These are phyloP conservation scores for Toxonevra muliebris DNA, from an alignment of 2,888 invertebrate species.

Conservation along the genomic window DNA sequence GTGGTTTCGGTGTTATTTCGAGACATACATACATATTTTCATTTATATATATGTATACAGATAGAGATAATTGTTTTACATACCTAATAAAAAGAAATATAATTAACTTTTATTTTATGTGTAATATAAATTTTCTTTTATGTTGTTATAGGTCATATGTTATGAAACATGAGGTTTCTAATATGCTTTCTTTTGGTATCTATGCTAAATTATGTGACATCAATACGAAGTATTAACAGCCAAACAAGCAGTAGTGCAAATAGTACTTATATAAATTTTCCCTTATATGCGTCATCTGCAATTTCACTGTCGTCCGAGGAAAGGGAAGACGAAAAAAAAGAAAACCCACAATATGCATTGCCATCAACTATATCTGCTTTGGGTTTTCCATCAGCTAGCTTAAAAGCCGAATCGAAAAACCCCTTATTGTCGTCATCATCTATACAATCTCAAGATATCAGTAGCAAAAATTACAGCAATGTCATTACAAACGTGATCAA, in stretches of 20 bases:
- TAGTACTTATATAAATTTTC: constrained; percentile 13
- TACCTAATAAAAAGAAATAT: too few relatives aligned
- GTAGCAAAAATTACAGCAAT: constrained; percentile 52
- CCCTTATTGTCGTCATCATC: not conserved
- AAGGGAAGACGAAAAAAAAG: too few relatives aligned
- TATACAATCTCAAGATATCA: constrained; percentile 3
- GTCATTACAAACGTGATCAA: constrained; percentile 60
- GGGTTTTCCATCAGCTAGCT: constrained; percentile 29
- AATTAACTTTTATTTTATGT: too few relatives aligned
- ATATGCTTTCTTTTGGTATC: constrained; percentile 51
- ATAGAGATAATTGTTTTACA: too few relatives aligned
- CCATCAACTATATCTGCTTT: too few relatives aligned
- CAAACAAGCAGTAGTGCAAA: constrained; percentile 18
- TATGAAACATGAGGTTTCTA: constrained; percentile 53
- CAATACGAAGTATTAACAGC: constrained; percentile 36
- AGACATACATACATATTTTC: too few relatives aligned
- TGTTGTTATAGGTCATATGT: constrained; percentile 47
- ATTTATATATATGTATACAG: too few relatives aligned
- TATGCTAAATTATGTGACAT: constrained; percentile 45
- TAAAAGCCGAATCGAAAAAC: constrained; percentile 28
- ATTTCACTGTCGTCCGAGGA: too few relatives aligned
- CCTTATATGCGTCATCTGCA: too few relatives aligned
- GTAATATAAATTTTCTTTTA: constrained; percentile 14
- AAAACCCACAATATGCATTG: too few relatives aligned
- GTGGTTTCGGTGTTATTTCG: too few relatives aligned